phyloP scores from a whole-genome alignment of 2,113 vertebrate genomes.

The Pongo abelii region DNA sequence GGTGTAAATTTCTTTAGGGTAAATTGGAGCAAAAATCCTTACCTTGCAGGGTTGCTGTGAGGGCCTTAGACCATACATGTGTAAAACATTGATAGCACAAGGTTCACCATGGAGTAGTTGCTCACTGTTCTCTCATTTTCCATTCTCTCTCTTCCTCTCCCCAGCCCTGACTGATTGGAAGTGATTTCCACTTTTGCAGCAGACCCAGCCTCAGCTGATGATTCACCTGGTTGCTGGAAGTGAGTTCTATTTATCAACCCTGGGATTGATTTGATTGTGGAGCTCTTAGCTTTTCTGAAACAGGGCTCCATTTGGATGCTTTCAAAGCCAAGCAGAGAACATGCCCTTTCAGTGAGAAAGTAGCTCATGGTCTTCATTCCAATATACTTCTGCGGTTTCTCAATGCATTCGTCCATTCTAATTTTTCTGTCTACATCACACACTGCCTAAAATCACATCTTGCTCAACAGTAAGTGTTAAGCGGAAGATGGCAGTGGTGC shows the following conservation, averaged over 20 bases:
- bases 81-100: background rate
- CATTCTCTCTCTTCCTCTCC: background rate
- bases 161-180: background rate
- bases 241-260: background rate
- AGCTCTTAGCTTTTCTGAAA: background rate
- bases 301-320: background rate
- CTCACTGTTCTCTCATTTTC: background rate
- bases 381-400: no score
- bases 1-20: background rate
- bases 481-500: background rate
- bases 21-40: background rate
- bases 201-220: background rate
- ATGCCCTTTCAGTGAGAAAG: background rate
- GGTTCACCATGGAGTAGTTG: background rate
- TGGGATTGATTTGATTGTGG: no score
- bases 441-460: background rate
- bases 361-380: background rate
- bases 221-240: background rate
- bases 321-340: background rate
- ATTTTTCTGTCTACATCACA: background rate
- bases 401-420: background rate
- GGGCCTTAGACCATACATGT: accelerated
- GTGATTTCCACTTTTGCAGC: background rate
- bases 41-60: accelerated
- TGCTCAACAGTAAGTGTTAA: background rate